phyloP scores from a whole-genome alignment of 1,140 invertebrate species.

The Hirudo medicinalis region DNA sequence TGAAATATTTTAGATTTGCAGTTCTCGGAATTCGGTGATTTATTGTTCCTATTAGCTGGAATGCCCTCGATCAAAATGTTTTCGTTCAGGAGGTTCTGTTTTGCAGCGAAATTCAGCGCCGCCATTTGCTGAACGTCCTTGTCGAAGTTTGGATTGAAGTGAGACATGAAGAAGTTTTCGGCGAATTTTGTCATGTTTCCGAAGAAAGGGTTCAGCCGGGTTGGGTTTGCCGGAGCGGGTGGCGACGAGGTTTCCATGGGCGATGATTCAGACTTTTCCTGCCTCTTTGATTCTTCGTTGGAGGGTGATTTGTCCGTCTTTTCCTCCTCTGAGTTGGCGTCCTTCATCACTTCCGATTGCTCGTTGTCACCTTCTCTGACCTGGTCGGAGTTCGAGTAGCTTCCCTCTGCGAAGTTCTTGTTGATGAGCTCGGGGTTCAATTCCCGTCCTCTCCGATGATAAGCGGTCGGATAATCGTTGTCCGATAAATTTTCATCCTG shows the following conservation, averaged over 20 bases:
- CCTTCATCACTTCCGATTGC: too few relatives aligned
- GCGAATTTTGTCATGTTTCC: too few relatives aligned
- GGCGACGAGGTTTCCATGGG: too few relatives aligned
- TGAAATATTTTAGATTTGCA: conserved; percentile 37
- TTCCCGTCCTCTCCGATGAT: conserved; percentile 36
- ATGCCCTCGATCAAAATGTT: neutral
- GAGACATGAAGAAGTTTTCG: too few relatives aligned
- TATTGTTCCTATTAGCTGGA: neutral
- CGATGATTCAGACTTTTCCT: too few relatives aligned
- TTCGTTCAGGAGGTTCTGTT: neutral
- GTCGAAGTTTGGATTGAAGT: too few relatives aligned
- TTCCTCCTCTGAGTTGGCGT: too few relatives aligned
- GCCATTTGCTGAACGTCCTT: conserved; percentile 7
- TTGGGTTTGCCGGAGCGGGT: too few relatives aligned
- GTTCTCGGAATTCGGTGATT: conserved; percentile 11
- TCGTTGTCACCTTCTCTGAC: conserved; percentile 1
- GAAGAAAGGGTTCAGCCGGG: too few relatives aligned
- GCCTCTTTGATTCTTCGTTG: too few relatives aligned
- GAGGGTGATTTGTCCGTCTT: too few relatives aligned
- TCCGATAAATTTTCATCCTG: too few relatives aligned
- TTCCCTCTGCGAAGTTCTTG: neutral
- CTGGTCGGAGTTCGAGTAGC: neutral
- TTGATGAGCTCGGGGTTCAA: neutral
- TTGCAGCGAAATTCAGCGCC: conserved; percentile 4
- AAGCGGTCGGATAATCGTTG: conserved; percentile 34